A percentile compares a stretch with the other conserved stretches of the same genome.
These are phyloP conservation scores for Lagodon rhomboides DNA, from an alignment of 2,797 vertebrate species.

Conservation along the genomic window DNA sequence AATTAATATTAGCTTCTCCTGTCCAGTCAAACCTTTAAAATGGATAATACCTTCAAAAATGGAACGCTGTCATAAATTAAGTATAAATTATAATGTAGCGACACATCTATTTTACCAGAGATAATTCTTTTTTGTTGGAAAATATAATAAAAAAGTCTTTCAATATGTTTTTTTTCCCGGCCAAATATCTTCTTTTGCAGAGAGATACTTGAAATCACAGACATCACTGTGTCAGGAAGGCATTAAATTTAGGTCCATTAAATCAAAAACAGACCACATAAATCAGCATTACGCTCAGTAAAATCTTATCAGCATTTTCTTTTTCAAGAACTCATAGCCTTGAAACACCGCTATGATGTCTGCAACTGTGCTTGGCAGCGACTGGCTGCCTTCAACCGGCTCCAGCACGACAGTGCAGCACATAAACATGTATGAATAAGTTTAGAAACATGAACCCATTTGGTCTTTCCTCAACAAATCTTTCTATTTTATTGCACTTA, in stretches of 20 bases:
- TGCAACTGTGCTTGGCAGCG: conserved; percentile 49
- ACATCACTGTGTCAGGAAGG: conserved; percentile 10
- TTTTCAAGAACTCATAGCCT: conserved; percentile 18
- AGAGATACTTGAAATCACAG: conserved; percentile 8
- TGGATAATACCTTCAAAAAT: background rate
- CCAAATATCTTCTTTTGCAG: background rate
- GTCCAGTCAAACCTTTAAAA: background rate
- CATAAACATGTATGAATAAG: conserved; percentile 46
- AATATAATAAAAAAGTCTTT: background rate
- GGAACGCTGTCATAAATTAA: background rate
- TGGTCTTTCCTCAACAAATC: conserved; percentile 35
- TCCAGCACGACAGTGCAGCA: conserved; percentile 50
- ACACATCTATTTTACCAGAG: background rate
- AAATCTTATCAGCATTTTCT: conserved; percentile 43
- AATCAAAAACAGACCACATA: conserved; percentile 27
- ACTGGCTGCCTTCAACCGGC: conserved; percentile 31
- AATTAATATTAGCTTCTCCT: background rate
- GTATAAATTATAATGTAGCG: background rate
- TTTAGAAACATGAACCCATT: conserved; percentile 56
- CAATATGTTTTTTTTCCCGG: background rate
- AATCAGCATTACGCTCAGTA: conserved; percentile 5
- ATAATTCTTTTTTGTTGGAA: too few species aligned
- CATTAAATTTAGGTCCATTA: conserved; percentile 1
- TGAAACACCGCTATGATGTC: conserved; percentile 35
- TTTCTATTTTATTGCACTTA: conserved; percentile 59